Evolutionary conservation across 2,797 vertebrate genomes (phyloP).

Genomic region (Leucoraja ocellata): DNA sequence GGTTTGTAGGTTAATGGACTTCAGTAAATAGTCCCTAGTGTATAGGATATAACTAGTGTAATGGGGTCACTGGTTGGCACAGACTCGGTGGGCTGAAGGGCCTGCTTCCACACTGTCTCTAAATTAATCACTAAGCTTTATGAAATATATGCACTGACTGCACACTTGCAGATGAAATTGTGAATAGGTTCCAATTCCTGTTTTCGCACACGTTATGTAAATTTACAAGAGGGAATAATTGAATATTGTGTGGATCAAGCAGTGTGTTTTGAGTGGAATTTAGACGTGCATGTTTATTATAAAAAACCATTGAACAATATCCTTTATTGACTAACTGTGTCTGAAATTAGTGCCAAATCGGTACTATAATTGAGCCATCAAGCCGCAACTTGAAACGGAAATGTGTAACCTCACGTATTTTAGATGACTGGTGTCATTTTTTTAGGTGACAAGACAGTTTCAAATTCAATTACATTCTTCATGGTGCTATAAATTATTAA

Average conservation of each 20-base stretch:
- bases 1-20: too few species aligned
- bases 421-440: neutral
- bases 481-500: neutral
- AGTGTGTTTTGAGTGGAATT: too few species aligned
- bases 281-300: neutral
- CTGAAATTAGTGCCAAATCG: neutral
- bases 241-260: neutral
- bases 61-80: too few species aligned
- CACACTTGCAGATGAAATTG: neutral
- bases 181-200: neutral
- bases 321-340: neutral
- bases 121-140: neutral
- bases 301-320: neutral
- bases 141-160: neutral
- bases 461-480: constrained; percentile 8
- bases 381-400: neutral
- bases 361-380: neutral
- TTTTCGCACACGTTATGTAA: neutral
- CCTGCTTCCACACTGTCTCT: too few species aligned
- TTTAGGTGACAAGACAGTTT: neutral
- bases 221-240: neutral
- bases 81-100: too few species aligned
- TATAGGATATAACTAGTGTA: too few species aligned
- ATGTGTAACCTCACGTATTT: neutral
- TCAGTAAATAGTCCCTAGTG: too few species aligned